Evolutionary conservation across 1,140 invertebrate species (phyloP).

Genomic region (Trachymyrmex cornetzi): DNA sequence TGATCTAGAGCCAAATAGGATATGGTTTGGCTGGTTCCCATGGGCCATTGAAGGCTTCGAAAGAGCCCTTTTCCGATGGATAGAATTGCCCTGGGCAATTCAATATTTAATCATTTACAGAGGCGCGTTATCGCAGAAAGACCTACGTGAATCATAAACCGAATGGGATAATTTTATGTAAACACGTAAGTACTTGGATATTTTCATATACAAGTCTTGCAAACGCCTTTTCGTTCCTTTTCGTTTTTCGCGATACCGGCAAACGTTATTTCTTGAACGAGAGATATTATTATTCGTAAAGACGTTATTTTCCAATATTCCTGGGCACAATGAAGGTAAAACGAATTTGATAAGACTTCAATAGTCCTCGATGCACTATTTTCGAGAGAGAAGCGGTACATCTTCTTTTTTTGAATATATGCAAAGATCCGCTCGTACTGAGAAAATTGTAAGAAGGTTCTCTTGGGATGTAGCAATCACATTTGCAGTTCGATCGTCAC

Average conservation of each 20-base stretch:
- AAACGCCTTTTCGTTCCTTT: neutral
- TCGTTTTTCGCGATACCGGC: neutral
- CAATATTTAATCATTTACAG: constrained; percentile 14
- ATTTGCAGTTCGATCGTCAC: constrained; percentile 17
- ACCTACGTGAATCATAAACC: neutral
- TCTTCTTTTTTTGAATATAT: neutral
- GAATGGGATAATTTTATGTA: neutral
- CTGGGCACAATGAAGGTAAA: constrained; percentile 23
- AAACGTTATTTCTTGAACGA: constrained; percentile 8
- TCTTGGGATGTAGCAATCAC: constrained; percentile 7
- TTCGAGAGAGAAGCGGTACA: neutral
- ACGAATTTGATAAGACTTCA: constrained; percentile 57
- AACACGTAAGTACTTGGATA: neutral
- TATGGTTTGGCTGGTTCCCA: constrained; percentile 41
- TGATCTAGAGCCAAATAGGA: constrained; percentile 71
- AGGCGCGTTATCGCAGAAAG: neutral
- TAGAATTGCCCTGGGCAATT: neutral
- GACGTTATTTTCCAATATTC: constrained; percentile 55
- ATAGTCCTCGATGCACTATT: constrained; percentile 35
- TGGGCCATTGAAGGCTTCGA: neutral
- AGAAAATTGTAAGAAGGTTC: constrained; percentile 24
- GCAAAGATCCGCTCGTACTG: constrained; percentile 22
- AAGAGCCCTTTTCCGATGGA: neutral
- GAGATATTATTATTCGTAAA: constrained; percentile 51
- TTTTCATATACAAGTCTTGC: neutral